These are phyloP conservation scores for Oncorhynchus tshawytscha DNA, from an alignment of 2,113 vertebrate genomes.

Conservation along the genomic window DNA sequence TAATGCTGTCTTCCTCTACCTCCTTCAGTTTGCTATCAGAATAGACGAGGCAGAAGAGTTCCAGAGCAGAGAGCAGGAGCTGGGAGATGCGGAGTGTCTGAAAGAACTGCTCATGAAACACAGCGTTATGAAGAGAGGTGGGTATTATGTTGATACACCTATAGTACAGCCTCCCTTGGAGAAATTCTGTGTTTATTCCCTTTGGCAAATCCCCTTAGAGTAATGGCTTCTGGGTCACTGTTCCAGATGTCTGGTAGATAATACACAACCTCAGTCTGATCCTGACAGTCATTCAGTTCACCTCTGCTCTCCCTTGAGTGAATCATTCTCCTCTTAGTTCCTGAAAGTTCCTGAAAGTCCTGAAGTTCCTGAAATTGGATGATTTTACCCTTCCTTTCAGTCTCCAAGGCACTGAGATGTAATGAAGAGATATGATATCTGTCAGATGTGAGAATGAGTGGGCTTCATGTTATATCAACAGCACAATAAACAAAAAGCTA, in stretches of 20 bases:
- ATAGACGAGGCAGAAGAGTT: conserved; percentile 83
- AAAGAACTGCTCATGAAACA: conserved; percentile 73
- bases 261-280: not conserved
- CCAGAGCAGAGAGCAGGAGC: conserved; percentile 64
- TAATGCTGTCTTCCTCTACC: too few relatives aligned
- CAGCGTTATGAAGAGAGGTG: conserved; percentile 39
- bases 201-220: not conserved
- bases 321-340: not conserved
- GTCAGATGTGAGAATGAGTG: not conserved
- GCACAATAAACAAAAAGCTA: not conserved
- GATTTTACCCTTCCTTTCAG: not conserved
- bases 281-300: not conserved
- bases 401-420: not conserved
- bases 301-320: not conserved
- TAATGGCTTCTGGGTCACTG: not conserved
- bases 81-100: conserved; percentile 62
- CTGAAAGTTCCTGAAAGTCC: not conserved
- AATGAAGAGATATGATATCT: not conserved
- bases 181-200: too few relatives aligned
- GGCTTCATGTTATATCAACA: not conserved
- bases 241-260: not conserved
- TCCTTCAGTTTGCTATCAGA: conserved; percentile 80
- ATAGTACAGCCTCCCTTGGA: too few relatives aligned
- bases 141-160: not conserved
- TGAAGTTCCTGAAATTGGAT: not conserved